Base-by-base conservation (phyloP, 2,797 vertebrate species). In the Lacerta viridis region DNA sequence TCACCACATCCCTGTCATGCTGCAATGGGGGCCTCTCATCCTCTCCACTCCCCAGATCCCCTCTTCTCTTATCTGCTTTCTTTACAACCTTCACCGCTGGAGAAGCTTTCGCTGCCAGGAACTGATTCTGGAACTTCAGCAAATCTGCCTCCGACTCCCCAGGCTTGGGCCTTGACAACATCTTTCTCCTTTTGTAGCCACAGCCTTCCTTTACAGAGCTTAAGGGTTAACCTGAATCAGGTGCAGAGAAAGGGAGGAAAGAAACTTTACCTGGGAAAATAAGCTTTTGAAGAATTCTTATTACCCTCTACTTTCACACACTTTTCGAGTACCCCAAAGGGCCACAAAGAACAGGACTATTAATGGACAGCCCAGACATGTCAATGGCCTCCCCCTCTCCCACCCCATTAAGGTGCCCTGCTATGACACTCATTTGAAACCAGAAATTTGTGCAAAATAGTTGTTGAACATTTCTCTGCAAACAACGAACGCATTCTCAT, bases 111-210 rank as follows among this genome's bases (percentile, higher is more conserved):
- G 98, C 96, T 87, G 97, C 95, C 82, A 99, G 96, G 93, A 99
- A 99, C 90, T 96, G 95, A 90, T 97, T 95, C 95, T 99, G 99
- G 89, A 99, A 98, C 78, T 87, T 97, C 29, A 99, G 96, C 88
- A 99, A 96, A 94, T 99, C 99, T 2, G 95, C 97, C 95, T 99
- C 99, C 0, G 98, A 98, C 94, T 99, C 99, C 1, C 98, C 97
- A 17, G 98, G 97, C 88, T 98, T 98, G 7, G 99, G 99, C 92
- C 99, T 98, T 0, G 96, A 97, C 94, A 99, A 91, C 99, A 99
- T 99, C 89, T 92, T 95, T 90, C 29, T 80, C n/a, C 68, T 88
- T 61, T 43, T 80, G 20, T 33, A 84, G 50, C 25, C 80, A 71
- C 69, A 77, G 72, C n/a, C 25, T 6, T 72, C 76, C 23, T 66